Conservation (phyloP, 1,140 invertebrate genomes). For the Hyphantria cunea region DNA sequence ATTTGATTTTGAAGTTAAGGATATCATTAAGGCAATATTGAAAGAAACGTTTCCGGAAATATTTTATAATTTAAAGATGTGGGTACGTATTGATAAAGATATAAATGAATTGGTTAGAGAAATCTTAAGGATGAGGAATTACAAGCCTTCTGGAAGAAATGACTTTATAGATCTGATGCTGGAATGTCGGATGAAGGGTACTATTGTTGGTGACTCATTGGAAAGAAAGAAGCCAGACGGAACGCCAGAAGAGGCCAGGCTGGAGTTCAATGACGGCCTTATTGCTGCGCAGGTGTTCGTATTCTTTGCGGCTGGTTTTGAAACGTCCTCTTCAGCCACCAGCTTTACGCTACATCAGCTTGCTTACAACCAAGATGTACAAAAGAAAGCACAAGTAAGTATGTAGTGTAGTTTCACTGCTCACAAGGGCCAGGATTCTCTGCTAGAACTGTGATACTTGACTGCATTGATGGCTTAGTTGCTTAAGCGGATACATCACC, state of each 20-base stretch:
- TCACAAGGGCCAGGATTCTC: no score
- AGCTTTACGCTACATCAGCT: constrained; percentile 82
- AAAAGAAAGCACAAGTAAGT: constrained; percentile 77
- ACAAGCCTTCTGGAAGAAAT: constrained; percentile 63
- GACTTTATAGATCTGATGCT: constrained; percentile 84
- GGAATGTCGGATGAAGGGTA: constrained; percentile 74
- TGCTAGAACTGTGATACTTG: no score
- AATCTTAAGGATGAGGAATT: constrained; percentile 49
- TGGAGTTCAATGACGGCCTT: constrained; percentile 52
- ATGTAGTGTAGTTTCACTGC: no score
- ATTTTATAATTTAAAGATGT: constrained; percentile 45
- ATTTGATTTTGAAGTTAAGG: constrained; percentile 43
- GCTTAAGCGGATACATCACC: no score
- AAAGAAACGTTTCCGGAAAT: constrained; percentile 49
- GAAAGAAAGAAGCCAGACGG: constrained; percentile 69
- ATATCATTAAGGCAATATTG: constrained; percentile 28
- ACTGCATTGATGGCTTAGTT: no score
- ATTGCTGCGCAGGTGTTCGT: constrained; percentile 81
- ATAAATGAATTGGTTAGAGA: constrained; percentile 41
- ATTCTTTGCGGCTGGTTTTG: constrained; percentile 83
- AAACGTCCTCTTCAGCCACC: constrained; percentile 83
- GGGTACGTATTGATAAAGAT: constrained; percentile 39
- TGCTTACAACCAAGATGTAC: constrained; percentile 81
- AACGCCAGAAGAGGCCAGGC: constrained; percentile 36
- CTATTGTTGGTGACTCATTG: constrained; percentile 58